These are phyloP conservation scores for Thelaira solivaga DNA, from an alignment of 2,888 invertebrate species.

Conservation along the genomic window DNA sequence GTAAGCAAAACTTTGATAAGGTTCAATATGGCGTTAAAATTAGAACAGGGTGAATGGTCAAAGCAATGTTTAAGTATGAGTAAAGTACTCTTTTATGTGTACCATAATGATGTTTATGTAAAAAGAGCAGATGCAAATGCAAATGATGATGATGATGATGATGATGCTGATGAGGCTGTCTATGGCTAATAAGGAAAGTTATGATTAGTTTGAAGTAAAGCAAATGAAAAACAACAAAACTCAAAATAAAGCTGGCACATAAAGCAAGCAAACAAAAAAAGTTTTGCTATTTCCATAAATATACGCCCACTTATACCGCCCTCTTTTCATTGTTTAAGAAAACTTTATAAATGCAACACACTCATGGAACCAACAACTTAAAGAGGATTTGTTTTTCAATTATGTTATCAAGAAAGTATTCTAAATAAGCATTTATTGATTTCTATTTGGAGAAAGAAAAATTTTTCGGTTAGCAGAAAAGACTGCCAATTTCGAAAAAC, in stretches of 20 bases:
- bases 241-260: constrained; percentile 28
- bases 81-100: constrained; percentile 35
- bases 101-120: constrained; percentile 9
- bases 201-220: constrained; percentile 48
- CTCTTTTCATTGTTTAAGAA: constrained; percentile 29
- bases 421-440: no score
- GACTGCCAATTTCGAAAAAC: no score
- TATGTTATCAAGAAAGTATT: no score
- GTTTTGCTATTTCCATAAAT: constrained; percentile 33
- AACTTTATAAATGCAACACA: no score
- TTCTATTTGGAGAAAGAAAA: no score
- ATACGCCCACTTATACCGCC: constrained; percentile 57
- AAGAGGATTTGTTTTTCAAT: no score
- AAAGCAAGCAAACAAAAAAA: constrained; percentile 39
- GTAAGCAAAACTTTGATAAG: constrained; percentile 62
- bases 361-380: no score
- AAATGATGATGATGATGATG: constrained; percentile 7
- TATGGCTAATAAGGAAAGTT: constrained; percentile 60
- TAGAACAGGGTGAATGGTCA: constrained; percentile 61
- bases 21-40: constrained; percentile 66
- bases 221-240: constrained; percentile 18
- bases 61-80: constrained; percentile 56
- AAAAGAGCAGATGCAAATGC: not conserved
- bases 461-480: no score
- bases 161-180: constrained; percentile 1